A percentile compares a stretch with the other conserved stretches of the same genome.
These are phyloP conservation scores for Cynocephalus volans DNA, from an alignment of 2,113 vertebrate species.

Conservation along the genomic window DNA sequence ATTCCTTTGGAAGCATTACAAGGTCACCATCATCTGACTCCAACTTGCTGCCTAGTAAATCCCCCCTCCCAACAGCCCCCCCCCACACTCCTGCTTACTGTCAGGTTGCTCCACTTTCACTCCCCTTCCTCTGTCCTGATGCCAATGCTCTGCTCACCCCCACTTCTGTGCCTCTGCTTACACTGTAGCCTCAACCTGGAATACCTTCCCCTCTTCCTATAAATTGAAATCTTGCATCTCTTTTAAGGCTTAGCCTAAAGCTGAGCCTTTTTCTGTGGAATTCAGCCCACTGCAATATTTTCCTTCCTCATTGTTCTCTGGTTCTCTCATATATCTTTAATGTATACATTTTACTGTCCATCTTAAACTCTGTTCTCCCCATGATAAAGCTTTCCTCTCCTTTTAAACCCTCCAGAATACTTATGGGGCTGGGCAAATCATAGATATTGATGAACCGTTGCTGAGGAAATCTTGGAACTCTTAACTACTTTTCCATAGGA, in stretches of 20 bases:
- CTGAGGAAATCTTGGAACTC: not conserved
- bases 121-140: not conserved
- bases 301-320: not conserved
- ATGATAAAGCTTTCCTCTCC: not conserved
- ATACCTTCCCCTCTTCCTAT: not conserved
- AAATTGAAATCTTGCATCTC: conserved; percentile 12
- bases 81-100: not conserved
- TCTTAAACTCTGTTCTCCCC: not conserved
- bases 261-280: not conserved
- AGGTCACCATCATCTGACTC: conserved; percentile 32
- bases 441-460: not conserved
- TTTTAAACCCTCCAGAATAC: not conserved
- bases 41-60: not conserved
- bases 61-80: not conserved
- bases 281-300: not conserved
- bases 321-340: conserved; percentile 1
- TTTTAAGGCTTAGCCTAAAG: conserved; percentile 30
- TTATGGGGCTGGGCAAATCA: not conserved
- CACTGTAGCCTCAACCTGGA: not conserved
- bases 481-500: not conserved
- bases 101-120: not conserved
- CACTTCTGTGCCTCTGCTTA: not conserved
- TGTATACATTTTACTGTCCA: not conserved
- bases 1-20: not conserved
- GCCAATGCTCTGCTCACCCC: not conserved